Evolutionary conservation across 2,888 invertebrate species (phyloP).

Genomic region (Epinotia bilunana): DNA sequence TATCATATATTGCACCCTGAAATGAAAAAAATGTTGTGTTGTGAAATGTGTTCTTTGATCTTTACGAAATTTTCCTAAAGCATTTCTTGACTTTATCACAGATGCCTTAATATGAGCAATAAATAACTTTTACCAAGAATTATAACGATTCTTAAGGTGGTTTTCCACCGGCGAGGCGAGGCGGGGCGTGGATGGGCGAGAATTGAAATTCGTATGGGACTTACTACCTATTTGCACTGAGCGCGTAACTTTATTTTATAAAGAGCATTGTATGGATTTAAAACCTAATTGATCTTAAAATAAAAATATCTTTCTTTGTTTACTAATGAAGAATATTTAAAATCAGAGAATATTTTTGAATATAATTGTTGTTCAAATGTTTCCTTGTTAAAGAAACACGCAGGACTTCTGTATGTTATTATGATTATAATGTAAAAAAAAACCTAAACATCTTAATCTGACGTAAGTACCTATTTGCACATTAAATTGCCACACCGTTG

Average conservation of each 20-base stretch:
- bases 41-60: constrained; percentile 11
- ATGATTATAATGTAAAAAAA: not conserved
- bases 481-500: not conserved
- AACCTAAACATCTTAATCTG: not conserved
- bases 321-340: too few relatives aligned
- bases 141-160: not conserved
- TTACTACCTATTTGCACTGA: too few relatives aligned
- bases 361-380: too few relatives aligned
- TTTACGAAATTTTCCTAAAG: constrained; percentile 18
- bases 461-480: not conserved
- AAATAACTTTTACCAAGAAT: constrained; percentile 6
- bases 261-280: not conserved
- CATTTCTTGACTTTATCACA: constrained; percentile 22
- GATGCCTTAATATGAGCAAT: constrained; percentile 3
- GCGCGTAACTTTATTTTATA: not conserved
- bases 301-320: too few relatives aligned
- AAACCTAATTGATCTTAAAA: too few relatives aligned
- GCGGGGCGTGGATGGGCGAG: too few relatives aligned
- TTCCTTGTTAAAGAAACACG: too few relatives aligned
- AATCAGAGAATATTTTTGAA: too few relatives aligned
- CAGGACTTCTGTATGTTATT: not conserved
- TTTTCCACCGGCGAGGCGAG: too few relatives aligned
- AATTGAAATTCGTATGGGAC: too few relatives aligned
- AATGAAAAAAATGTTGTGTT: too few relatives aligned
- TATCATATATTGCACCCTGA: too few relatives aligned